Percentiles rank a stretch among this genome's conserved stretches.
Conservation (phyloP, 2,888 invertebrate genomes). For the Xanthostigma xanthostigma region DNA sequence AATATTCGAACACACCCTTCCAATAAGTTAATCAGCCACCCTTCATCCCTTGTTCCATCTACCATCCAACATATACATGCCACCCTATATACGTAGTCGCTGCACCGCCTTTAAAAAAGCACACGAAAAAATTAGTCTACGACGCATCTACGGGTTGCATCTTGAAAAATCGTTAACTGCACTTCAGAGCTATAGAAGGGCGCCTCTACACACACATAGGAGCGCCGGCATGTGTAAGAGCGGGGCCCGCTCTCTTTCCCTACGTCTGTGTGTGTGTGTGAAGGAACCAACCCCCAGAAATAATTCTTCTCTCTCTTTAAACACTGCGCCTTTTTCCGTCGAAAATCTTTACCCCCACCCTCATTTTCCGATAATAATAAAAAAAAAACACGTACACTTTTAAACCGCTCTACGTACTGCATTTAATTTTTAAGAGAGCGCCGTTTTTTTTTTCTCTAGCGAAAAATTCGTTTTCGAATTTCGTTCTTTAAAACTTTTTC, state of each 20-base stretch:
- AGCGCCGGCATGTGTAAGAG: neutral
- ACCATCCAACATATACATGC: too few relatives aligned
- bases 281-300: conserved; percentile 8
- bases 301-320: conserved; percentile 8
- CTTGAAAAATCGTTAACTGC: conserved; percentile 32
- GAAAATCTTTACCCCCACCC: conserved; percentile 12
- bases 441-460: too few relatives aligned
- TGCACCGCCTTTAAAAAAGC: conserved; percentile 5
- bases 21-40: too few relatives aligned
- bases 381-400: neutral
- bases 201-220: neutral
- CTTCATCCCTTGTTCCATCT: too few relatives aligned
- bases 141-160: conserved; percentile 31
- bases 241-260: neutral
- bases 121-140: conserved; percentile 14
- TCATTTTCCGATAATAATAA: conserved; percentile 1
- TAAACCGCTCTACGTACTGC: too few relatives aligned
- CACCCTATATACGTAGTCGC: neutral
- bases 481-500: too few relatives aligned
- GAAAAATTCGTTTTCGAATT: too few relatives aligned
- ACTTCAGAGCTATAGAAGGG: conserved; percentile 9
- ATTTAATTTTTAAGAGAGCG: too few relatives aligned
- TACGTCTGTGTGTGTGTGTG: neutral
- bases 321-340: conserved; percentile 7
- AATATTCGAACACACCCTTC: too few relatives aligned